Base-by-base conservation (phyloP, 2,113 vertebrate species). In the Seriola rivoliana region DNA sequence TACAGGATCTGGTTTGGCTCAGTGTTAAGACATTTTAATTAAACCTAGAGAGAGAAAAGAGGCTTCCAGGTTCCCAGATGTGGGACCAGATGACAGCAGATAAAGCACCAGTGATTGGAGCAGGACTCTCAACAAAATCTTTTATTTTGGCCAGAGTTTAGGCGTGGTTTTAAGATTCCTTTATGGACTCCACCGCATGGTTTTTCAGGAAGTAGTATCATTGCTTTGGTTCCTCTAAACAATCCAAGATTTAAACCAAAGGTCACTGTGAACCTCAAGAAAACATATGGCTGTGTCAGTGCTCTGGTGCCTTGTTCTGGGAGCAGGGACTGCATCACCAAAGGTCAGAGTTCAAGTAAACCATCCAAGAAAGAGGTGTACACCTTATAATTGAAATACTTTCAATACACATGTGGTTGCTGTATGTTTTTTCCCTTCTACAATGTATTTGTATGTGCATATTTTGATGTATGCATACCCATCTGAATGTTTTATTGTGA, bases 11-110 rank as follows among this genome's bases (percentile, higher is more conserved):
- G 34, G 14, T 63, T 46, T 59, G 70, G 50, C 71, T 81, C 36
- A 19, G 55, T 21, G 21, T 69, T 4, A 40, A 40, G 62, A 58
- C 46, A n/a, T 64, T 85, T 75, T 74, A 72, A 87, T 85, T 75
- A 68, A 65, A 86, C 9, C 14, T 5, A 34, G 13, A 52, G 17
- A 29, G 14, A 14, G 68, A 40, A 81, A 77, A 80, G 72, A 81
- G 57, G 57, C 71, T 77, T 86, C 58, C 75, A 82, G 62, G 36
- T 32, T 21, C 57, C 16, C 13, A 70, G 40, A 29, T 65, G 25
- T 29, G 52, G 12, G 38, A 67, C 7, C 12, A 29, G 71, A 75
- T 58, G 12, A 36, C 54, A 68, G 40, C 70, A 78, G 58, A 71
- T 44, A 36, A 71, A 67, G 29, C 32, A 59, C n/a, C 50, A 78